Base-by-base conservation (phyloP, 2,797 vertebrate species). In the Telmatherina bonti region DNA sequence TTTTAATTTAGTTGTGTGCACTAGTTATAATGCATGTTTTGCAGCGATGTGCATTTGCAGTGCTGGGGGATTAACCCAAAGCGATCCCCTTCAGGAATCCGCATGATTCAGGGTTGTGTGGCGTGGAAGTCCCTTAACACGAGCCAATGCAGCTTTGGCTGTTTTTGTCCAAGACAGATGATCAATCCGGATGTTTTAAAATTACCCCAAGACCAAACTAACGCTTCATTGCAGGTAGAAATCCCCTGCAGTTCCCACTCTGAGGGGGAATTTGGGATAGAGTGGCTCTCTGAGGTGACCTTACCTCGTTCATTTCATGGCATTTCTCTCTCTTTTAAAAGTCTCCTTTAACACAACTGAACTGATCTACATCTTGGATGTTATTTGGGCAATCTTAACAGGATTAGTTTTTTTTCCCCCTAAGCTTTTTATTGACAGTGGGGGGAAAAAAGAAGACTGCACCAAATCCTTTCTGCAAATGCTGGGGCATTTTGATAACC, bases 91-190 rank as follows among this genome's bases (percentile, higher is more conserved):
- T 49, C 58, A 27, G 12, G 7, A 33, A 51, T 84, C 86, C 55
- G 71, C 62, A 74, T 54, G 73, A 85, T 80, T 58, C 33, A 26
- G 16, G 70, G n/a, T 33, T 69, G 30, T 60, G 64, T 72, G 24
- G 61, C 59, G 24, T 70, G 31, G 24, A 66, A 58, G 76, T 82
- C 57, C 45, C 43, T 2, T 41, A 13, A 1, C 30, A 31, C 30
- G 3, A 31, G 41, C 7, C 5, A 33, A 18, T 58, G 61, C 57
- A 58, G 67, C 57, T 62, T 59, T 4, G 5, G 16, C 31, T 35
- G 3, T 67, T 31, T 30, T 55, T 43, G 2, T 27, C 9, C 2
- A 13, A 35, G 45, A 62, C 52, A n/a, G 11, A 18, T n/a, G 12
- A 62, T 29, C 33, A 18, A 35, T 22, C 45, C 2, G 53, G 29